Base-by-base conservation (phyloP, 2,888 invertebrate species). In the Linnaemya tessellans region DNA sequence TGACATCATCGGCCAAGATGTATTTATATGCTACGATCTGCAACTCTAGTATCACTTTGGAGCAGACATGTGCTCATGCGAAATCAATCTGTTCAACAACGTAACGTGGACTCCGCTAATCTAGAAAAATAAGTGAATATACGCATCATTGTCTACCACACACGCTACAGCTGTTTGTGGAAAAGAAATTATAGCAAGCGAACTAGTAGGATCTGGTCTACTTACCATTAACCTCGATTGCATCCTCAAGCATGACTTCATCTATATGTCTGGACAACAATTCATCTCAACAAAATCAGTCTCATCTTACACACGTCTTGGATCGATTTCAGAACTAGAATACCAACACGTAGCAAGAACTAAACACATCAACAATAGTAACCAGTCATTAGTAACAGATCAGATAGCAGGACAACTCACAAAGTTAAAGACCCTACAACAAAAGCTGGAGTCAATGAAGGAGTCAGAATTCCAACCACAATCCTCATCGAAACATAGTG, bases 121-220 rank as follows among this genome's bases (percentile, higher is more conserved):
- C 11, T n/a, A 60, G 18, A 60, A 46, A 46, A 46, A 60, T 18
- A 13, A 60, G 38, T 60, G 38, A 18, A 60, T 35, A 60, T 65
- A 65, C 15, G 5, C 38, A 38, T 20, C 41, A 11, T 15, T 22
- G 41, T 41, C 70, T 8, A n/a, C 70, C 4, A 41, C 70, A 41
- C 41, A 54, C 9, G 70, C 43, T 4, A 70, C 70, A 41, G n/a
- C n/a, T 13, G 70, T 56, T 5, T 70, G 70, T 5, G 30, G 30
- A 30, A 30, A 30, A 30, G 30, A 30, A 30, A 3, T 30, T 30
- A 30, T 30, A 5, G 8, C 49, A 10, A 10, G 49, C 9, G 1
- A 3, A 11, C 38, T 68, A 11, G 15, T 22, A 11, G 41, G 56
- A 8, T 70, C 41, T 10, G 56, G 54, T 3, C 15, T 58, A 1